Percentiles rank a stretch among this genome's conserved stretches.
These are phyloP conservation scores for Sula dactylatra DNA, from an alignment of 2,113 vertebrate species.

Conservation along the genomic window DNA sequence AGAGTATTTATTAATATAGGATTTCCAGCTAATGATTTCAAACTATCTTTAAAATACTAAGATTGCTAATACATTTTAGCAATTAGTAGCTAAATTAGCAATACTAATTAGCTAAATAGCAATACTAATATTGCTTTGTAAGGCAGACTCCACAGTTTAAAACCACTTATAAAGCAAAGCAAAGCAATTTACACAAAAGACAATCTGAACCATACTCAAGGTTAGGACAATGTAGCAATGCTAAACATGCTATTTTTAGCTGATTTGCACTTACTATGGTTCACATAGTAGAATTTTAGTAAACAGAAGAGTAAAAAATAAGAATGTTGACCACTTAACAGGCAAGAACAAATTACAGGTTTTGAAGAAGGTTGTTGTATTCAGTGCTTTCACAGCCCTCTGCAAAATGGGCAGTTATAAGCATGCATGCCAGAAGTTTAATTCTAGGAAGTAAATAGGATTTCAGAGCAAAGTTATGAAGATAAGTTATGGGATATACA, in stretches of 20 bases:
- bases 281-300: background rate
- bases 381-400: background rate
- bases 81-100: no score
- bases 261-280: background rate
- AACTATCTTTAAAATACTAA: background rate
- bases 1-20: background rate
- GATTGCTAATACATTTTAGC: no score
- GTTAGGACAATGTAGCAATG: background rate
- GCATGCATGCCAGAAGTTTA: background rate
- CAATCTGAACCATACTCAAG: background rate
- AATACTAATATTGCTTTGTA: background rate
- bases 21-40: background rate
- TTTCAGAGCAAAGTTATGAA: background rate
- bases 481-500: background rate
- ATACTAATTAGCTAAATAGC: no score
- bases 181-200: background rate
- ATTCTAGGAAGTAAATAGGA: background rate
- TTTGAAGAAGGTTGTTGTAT: background rate
- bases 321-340: background rate
- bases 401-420: background rate
- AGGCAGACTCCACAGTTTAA: background rate
- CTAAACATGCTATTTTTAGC: background rate
- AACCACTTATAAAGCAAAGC: background rate
- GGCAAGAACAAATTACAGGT: background rate
- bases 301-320: background rate